A percentile compares a stretch with the other conserved stretches of the same genome.
These are phyloP conservation scores for Dascyllus trimaculatus DNA, from an alignment of 2,113 vertebrate species.

Conservation along the genomic window DNA sequence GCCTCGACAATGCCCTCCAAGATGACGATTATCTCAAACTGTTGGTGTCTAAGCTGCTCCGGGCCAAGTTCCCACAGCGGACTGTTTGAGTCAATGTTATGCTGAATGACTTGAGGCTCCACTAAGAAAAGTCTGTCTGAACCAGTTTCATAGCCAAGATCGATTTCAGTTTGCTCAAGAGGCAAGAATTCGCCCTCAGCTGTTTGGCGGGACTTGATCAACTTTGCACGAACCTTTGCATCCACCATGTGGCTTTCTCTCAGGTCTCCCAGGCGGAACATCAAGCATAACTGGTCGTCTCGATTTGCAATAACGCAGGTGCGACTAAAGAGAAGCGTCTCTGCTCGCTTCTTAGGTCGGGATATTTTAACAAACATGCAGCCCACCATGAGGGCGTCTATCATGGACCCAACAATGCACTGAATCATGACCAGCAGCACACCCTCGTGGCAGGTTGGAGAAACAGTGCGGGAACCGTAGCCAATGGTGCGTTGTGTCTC, in stretches of 20 bases:
- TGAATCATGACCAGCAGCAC: slow-evolving; percentile 38
- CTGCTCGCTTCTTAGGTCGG: slow-evolving; percentile 82
- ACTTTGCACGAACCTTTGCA: slow-evolving; percentile 84
- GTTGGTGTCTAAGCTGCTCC: slow-evolving; percentile 73
- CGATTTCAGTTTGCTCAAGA: slow-evolving; percentile 84
- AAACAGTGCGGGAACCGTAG: slow-evolving; percentile 84
- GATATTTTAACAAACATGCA: slow-evolving; percentile 90
- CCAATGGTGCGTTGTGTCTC: slow-evolving; percentile 87
- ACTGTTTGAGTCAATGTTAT: slow-evolving; percentile 79
- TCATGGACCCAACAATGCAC: slow-evolving; percentile 68
- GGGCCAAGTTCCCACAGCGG: slow-evolving; percentile 84
- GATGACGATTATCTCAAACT: slow-evolving; percentile 87
- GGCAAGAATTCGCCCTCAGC: slow-evolving; percentile 85
- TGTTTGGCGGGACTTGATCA: slow-evolving; percentile 85
- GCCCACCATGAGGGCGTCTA: slow-evolving; percentile 86
- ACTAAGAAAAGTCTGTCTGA: slow-evolving; percentile 85
- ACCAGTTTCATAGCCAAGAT: slow-evolving; percentile 83
- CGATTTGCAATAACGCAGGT: slow-evolving; percentile 78
- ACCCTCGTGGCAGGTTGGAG: slow-evolving; percentile 77
- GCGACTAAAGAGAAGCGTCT: slow-evolving; percentile 43
- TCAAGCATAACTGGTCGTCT: slow-evolving; percentile 84
- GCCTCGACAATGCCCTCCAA: slow-evolving; percentile 87
- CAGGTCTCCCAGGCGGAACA: slow-evolving; percentile 84
- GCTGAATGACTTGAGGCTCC: slow-evolving; percentile 85
- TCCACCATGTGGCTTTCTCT: slow-evolving; percentile 87